Base-by-base conservation (phyloP, 2,113 vertebrate genomes). In the Engraulis encrasicolus region DNA sequence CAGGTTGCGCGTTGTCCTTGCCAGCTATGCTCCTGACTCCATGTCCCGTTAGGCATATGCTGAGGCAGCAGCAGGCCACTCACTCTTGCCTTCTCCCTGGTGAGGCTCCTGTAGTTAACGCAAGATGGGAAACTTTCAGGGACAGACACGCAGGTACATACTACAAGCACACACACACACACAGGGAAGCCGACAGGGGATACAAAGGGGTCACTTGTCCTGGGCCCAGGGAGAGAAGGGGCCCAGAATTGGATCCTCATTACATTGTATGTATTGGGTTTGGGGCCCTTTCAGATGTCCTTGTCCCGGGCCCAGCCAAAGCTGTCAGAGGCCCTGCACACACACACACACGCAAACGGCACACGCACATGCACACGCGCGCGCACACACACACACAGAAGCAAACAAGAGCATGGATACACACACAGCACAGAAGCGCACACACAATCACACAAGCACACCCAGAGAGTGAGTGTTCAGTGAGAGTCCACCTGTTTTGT, bases 11-110 rank as follows among this genome's bases (percentile, higher is more conserved):
- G n/a, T n/a, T n/a, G n/a, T n/a, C 50, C 50, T 20, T 38, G 58
- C 58, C 37, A 40, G 50, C 4, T 79, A 38, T 20, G 19, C 0
- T 74, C 83, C 48, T 82, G 52, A 87, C 58, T 85, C 82, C 34
- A 2, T 87, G 82, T 86, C 45, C 81, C 54, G 88, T 82, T 86
- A 81, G 88, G 85, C 83, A 85, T 83, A 84, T 88, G 84, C 87
- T 91, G 85, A 84, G 85, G 81, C 83, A 89, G 84, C 85, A 79
- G 81, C 85, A 18, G 45, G 48, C 82, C 49, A 50, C 19, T 61
- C 49, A 50, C 19, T 61, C 81, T 89, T 84, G 83, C 78, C 82
- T 61, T 61, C 52, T 2, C 19, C 52, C 20, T 58, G 52, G 52
- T 20, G 52, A 27, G 58, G 27, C 58, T 61, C 58, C 58, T 61